Base-by-base conservation (phyloP, 2,113 vertebrate species). In the Misgurnus anguillicaudatus region DNA sequence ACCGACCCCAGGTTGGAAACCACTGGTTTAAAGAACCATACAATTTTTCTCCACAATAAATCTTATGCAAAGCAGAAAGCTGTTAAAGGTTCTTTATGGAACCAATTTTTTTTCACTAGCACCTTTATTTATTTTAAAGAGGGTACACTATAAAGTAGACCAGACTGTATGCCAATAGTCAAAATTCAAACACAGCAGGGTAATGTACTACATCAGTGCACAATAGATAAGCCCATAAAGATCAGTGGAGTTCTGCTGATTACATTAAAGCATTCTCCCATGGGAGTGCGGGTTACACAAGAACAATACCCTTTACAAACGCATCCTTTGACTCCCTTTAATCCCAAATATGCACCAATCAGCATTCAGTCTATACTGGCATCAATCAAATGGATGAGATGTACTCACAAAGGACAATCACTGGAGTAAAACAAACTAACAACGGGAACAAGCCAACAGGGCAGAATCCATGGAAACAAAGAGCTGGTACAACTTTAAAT, bases 361-460 rank as follows among this genome's bases (percentile, higher is more conserved):
- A 69, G 47, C 64, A 47, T 66, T 53, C 64, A 78, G 68, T 78
- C 64, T 75, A 69, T 76, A 31, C 79, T 31, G 36, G 61, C 55
- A 68, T 77, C 64, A 75, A 60, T 75, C 79, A 77, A 67, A 48
- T 66, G 58, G 63, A 67, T 58, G 41, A 36, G 39, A 60, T 16
- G 14, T 24, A 51, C 55, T 14, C 57, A 51, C 53, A 69, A 47
- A 63, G 24, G 10, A 19, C 21, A 51, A 61, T 63, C 51, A 42
- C 42, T 64, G 67, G 62, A 64, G 47, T 45, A 62, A 68, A 79
- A 31, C 70, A 82, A 62, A 78, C 53, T 73, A 72, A 47, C 62
- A 51, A 60, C 45, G 42, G 11, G 51, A 60, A 81, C 36, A 24
- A 55, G 17, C 55, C 24, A 39, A 65, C 53, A 11, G 41, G 78